phyloP scores from a whole-genome alignment of 2,888 invertebrate genomes.

The Melolontha melolontha region DNA sequence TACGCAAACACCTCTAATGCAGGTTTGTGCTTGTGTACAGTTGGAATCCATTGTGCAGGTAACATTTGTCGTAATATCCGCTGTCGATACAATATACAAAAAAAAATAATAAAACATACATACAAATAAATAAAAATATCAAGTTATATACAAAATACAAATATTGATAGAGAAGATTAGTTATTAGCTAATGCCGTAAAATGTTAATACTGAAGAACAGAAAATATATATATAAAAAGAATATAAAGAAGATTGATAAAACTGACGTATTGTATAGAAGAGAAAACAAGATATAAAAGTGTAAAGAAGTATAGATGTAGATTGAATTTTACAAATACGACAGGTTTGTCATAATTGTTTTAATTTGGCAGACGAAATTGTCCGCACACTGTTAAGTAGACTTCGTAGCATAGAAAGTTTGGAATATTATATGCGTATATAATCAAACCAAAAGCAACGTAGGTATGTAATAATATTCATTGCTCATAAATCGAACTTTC shows the following conservation, averaged over 20 bases:
- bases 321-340: conserved; percentile 44
- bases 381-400: conserved; percentile 46
- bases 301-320: conserved; percentile 46
- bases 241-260: conserved; percentile 27
- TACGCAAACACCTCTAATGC: conserved; percentile 68
- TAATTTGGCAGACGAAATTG: conserved; percentile 24
- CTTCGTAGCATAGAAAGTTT: conserved; percentile 51
- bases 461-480: conserved; percentile 43
- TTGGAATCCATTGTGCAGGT: conserved; percentile 68
- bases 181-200: conserved; percentile 46
- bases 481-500: conserved; percentile 43
- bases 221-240: conserved; percentile 21
- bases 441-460: conserved; percentile 50
- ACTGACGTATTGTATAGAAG: conserved; percentile 23
- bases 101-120: conserved; percentile 51
- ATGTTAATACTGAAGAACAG: conserved; percentile 40
- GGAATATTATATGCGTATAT: conserved; percentile 48
- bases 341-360: conserved; percentile 33
- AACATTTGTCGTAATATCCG: conserved; percentile 62
- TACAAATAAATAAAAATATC: conserved; percentile 53
- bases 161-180: conserved; percentile 45
- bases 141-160: conserved; percentile 52
- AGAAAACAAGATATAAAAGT: conserved; percentile 33
- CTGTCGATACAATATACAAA: conserved; percentile 64
- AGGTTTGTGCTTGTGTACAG: conserved; percentile 68